A percentile compares a stretch with the other conserved stretches of the same genome.
phyloP scores from a whole-genome alignment of 64 coral and sea anemone species.

The Acropora tenuis region DNA sequence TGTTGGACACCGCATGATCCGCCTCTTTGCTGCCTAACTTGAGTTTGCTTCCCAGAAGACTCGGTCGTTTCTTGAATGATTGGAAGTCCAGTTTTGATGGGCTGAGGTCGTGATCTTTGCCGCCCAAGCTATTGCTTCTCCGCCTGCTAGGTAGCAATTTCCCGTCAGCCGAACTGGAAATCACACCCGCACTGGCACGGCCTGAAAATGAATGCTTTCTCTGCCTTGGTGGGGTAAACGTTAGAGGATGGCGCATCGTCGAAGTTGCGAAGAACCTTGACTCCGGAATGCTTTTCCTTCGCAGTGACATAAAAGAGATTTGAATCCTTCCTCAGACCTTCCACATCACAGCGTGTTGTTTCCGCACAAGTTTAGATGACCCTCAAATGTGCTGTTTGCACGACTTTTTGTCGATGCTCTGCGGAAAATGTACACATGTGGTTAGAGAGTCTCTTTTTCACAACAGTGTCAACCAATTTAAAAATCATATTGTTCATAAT shows the following conservation, averaged over 20 bases:
- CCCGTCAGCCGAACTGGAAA: neutral
- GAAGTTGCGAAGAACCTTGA: slow-evolving; percentile 6
- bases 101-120: neutral
- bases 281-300: slow-evolving; percentile 6
- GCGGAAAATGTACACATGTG: neutral
- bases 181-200: neutral
- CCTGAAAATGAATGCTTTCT: neutral
- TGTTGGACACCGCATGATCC: neutral
- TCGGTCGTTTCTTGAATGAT: slow-evolving; percentile 36
- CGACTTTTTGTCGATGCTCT: neutral
- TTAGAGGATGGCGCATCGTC: slow-evolving; percentile 20
- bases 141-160: neutral
- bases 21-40: slow-evolving; percentile 13
- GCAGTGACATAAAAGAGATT: neutral
- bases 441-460: slow-evolving; percentile 13
- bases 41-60: slow-evolving; percentile 38
- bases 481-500: slow-evolving; percentile 49
- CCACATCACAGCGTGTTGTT: neutral
- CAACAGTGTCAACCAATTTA: slow-evolving; percentile 39
- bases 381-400: neutral
- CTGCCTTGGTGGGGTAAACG: slow-evolving; percentile 19
- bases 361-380: neutral
- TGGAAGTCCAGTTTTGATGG: slow-evolving; percentile 29
- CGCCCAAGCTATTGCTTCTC: slow-evolving; percentile 60
- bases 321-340: neutral